These are phyloP conservation scores for Drosophila willistoni DNA, from an alignment of 1,140 invertebrate species.

Conservation along the genomic window DNA sequence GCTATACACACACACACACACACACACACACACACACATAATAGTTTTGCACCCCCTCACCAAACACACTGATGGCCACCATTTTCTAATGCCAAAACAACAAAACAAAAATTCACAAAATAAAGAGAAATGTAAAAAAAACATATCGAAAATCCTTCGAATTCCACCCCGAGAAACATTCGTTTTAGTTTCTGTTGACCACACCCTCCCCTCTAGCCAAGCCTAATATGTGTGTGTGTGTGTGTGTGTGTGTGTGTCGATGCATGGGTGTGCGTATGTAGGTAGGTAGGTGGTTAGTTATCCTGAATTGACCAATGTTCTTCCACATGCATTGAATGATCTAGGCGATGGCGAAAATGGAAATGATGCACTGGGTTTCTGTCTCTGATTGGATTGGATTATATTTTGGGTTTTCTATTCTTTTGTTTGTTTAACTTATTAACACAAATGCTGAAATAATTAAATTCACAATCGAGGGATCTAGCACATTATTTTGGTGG, in stretches of 20 bases:
- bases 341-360: conserved; percentile 1
- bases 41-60: neutral
- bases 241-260: neutral
- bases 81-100: neutral
- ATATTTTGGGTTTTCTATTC: too few species aligned
- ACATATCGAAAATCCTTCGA: neutral
- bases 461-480: too few species aligned
- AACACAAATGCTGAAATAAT: too few species aligned
- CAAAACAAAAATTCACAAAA: neutral
- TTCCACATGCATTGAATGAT: neutral
- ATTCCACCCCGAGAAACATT: conserved; percentile 3
- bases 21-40: neutral
- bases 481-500: too few species aligned
- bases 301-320: neutral
- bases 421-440: too few species aligned
- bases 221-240: neutral
- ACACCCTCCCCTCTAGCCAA: neutral
- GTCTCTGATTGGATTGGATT: too few species aligned
- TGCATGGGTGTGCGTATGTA: neutral
- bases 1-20: too few species aligned
- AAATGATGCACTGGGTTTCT: neutral
- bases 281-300: conserved; percentile 3
- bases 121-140: neutral
- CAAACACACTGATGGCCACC: neutral
- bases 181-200: neutral